Base-by-base conservation (phyloP, 2,113 vertebrate genomes). In the Sapayoa aenigma region DNA sequence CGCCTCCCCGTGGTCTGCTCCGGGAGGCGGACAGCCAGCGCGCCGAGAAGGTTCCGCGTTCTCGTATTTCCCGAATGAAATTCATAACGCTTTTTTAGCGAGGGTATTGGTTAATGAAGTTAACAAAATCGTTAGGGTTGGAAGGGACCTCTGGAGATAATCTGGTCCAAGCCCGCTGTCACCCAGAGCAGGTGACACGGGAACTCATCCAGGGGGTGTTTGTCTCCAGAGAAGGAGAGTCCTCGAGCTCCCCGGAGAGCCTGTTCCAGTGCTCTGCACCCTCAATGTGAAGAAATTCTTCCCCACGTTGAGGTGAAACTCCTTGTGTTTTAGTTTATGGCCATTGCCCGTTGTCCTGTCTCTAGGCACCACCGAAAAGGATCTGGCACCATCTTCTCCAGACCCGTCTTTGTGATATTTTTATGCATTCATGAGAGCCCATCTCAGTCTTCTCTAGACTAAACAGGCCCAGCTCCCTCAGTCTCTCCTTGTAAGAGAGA, bases 41-140 rank as follows among this genome's bases (percentile, higher is more conserved):
- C 6, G 23, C 11, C 30, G 0, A 4, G 25, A 3, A 35, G 53
- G 11, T 23, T 23, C 33, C 3, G 5, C 20, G 1, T 31, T 23
- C 28, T 68, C 35, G 1, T 12, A 5, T 50, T 84, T 60, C 65
- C 13, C 10, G 7, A 3, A 7, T 24, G 46, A 35, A 72, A 55
- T n/a, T 22, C 16, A 14, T 53, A 84, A 25, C 8, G 2, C 14
- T 62, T 1, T 14, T 63, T 59, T 44, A 49, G 39, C 27, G 8
- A 17, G 23, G 8, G 5, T 31, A 0, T 19, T 42, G 24, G 42
- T 39, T 17, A 49, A 7, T 12, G 39, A 31, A 46, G 30, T 17
- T 46, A 24, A 12, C 25, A 7, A 41, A 33, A 22, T 11, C 33
- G 1, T 67, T 52, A 24, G 46, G 23, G 8, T 52, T 24, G 44